Evolutionary conservation across 2,888 invertebrate genomes (phyloP).

Genomic region (Ornithoptera priamus): DNA sequence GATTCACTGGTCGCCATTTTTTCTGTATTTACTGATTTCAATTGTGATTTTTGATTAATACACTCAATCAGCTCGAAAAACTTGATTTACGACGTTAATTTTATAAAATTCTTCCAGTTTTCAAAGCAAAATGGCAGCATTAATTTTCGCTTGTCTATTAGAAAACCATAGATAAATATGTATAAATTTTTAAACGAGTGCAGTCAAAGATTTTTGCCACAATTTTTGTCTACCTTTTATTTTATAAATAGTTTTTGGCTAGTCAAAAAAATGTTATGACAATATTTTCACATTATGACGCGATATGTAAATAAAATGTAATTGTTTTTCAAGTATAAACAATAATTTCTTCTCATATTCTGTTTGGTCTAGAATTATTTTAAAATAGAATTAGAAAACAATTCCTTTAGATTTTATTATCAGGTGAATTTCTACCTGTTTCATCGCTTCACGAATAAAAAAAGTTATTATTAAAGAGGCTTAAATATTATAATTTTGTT

Average conservation of each 20-base stretch:
- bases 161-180: background rate
- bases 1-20: slow-evolving; percentile 83
- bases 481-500: too few species aligned
- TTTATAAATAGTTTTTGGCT: too few species aligned
- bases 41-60: slow-evolving; percentile 33
- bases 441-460: too few species aligned
- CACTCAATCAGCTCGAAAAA: slow-evolving; percentile 30
- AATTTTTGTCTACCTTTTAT: too few species aligned
- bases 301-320: background rate
- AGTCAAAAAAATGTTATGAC: background rate
- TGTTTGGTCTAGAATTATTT: too few species aligned
- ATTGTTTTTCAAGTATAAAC: too few species aligned
- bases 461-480: too few species aligned
- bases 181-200: background rate
- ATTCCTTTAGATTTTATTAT: too few species aligned
- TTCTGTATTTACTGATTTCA: slow-evolving; percentile 30
- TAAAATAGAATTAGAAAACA: too few species aligned
- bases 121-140: slow-evolving; percentile 68
- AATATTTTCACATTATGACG: background rate
- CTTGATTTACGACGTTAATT: slow-evolving; percentile 40
- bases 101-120: slow-evolving; percentile 49
- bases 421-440: too few species aligned
- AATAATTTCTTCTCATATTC: too few species aligned
- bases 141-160: slow-evolving; percentile 30
- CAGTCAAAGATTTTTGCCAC: too few species aligned